Base-by-base conservation (phyloP, 2,113 vertebrate species). In the Anser brachyrhynchus region DNA sequence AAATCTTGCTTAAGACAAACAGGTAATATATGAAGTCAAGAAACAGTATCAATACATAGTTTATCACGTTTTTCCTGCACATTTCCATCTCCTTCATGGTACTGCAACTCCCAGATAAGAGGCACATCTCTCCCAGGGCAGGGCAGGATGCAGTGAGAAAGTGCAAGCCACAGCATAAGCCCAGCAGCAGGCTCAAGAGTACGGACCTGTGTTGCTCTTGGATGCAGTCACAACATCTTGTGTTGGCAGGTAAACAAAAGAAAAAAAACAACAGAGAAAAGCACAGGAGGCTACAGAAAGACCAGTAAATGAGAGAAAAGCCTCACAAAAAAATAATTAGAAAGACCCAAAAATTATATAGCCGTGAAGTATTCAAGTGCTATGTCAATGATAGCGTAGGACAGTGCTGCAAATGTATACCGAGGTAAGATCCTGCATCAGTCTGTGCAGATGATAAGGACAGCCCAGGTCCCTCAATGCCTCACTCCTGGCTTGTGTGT, bases 391-490 rank as follows among this genome's bases (percentile, higher is more conserved):
- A 62, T 19, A 43, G n/a, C 23, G 18, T 19, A 46, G 44, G 44
- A 18, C 44, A 46, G 44, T 46, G 18, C 44, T 46, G 44, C 44
- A 46, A 8, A 19, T 19, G 44, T 4, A 39, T 15, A 15, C 13
- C 6, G 9, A 37, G 12, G 4, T 10, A 46, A 0, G 18, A 11
- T 7, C 37, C 11, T 9, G 13, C 23, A 1, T 3, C 44, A 61
- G 31, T 0, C 16, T 8, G 0, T 2, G 25, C 19, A 13, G 31
- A 51, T n/a, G 8, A 7, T 2, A 12, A 46, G 29, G 10, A 2
- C 33, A 70, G 62, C 9, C 15, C 20, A 16, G 15, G 5, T 46
- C 49, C 4, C 55, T 23, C 39, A 10, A 7, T 2, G 2, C 3
- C 59, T 16, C 39, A 2, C 2, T n/a, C 75, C 43, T 23, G 2